These are phyloP conservation scores for Petrocephalus zakoni DNA, from an alignment of 2,113 vertebrate species.

Conservation along the genomic window DNA sequence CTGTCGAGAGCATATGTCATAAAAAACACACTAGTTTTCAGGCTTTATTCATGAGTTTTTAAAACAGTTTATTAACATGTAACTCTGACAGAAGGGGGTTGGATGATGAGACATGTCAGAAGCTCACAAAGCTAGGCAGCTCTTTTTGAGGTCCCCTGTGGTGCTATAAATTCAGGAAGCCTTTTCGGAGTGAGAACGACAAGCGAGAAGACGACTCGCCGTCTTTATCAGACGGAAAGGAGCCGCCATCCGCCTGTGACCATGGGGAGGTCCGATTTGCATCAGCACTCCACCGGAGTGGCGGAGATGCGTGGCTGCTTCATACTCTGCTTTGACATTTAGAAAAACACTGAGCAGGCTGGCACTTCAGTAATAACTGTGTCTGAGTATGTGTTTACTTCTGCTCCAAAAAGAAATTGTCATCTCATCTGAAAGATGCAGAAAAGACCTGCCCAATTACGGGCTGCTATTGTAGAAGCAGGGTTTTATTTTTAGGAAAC, in stretches of 20 bases:
- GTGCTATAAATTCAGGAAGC: neutral
- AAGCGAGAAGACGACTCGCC: neutral
- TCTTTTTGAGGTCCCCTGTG: neutral
- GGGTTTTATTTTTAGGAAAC: neutral
- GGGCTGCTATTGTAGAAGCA: neutral
- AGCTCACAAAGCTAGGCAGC: neutral
- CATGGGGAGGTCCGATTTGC: neutral
- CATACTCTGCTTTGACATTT: slow-evolving; percentile 13
- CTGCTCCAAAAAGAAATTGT: neutral
- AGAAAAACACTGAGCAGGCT: neutral
- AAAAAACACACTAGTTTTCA: neutral
- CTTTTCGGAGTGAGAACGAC: neutral
- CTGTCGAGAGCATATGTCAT: neutral
- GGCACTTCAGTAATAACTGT: neutral
- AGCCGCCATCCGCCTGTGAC: neutral
- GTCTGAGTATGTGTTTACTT: neutral
- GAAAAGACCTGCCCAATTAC: neutral
- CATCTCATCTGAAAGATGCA: neutral
- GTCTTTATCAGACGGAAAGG: neutral
- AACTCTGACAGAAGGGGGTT: neutral
- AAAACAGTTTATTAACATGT: neutral
- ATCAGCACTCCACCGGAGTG: neutral
- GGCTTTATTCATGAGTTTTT: neutral
- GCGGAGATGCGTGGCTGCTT: neutral
- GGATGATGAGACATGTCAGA: neutral